Evolutionary conservation across 2,797 vertebrate genomes (phyloP).

Genomic region (Sebastes steindachneri): DNA sequence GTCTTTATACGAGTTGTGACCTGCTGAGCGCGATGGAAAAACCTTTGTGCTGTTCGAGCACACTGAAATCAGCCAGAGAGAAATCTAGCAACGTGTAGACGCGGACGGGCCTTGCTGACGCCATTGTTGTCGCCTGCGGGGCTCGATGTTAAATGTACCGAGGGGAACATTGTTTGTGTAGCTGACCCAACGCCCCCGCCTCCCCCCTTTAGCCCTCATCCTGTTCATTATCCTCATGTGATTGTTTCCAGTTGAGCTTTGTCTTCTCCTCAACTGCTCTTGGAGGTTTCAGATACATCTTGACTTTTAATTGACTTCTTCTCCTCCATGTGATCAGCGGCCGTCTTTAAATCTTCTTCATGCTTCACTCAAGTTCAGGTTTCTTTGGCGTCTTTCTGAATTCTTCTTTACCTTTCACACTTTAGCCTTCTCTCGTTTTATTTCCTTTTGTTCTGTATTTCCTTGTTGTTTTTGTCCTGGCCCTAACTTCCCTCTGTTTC

Average conservation of each 20-base stretch:
- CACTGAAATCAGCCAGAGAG: slow-evolving; percentile 72
- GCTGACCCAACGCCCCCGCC: slow-evolving; percentile 10
- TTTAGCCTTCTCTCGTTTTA: not conserved
- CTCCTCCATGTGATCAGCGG: not conserved
- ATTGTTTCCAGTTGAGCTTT: slow-evolving; percentile 6
- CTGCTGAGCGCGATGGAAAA: slow-evolving; percentile 72
- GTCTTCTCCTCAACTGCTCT: not conserved
- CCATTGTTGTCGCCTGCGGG: slow-evolving; percentile 73
- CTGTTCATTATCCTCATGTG: slow-evolving; percentile 20
- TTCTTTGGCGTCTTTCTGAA: not conserved
- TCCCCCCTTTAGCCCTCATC: not conserved
- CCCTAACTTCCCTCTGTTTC: not conserved
- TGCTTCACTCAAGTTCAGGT: not conserved
- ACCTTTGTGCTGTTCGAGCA: slow-evolving; percentile 75
- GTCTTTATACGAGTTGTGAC: slow-evolving; percentile 47
- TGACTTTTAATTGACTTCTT: not conserved
- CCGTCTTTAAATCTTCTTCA: not conserved
- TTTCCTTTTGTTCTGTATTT: not conserved
- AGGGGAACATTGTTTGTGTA: slow-evolving; percentile 70
- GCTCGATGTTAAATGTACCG: slow-evolving; percentile 70
- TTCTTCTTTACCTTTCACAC: not conserved
- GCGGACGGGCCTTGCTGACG: slow-evolving; percentile 53
- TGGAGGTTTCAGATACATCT: not conserved
- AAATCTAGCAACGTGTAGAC: slow-evolving; percentile 82
- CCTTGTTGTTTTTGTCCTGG: not conserved